Conservation (phyloP, 2,113 vertebrate species). For the Verasper variegatus region DNA sequence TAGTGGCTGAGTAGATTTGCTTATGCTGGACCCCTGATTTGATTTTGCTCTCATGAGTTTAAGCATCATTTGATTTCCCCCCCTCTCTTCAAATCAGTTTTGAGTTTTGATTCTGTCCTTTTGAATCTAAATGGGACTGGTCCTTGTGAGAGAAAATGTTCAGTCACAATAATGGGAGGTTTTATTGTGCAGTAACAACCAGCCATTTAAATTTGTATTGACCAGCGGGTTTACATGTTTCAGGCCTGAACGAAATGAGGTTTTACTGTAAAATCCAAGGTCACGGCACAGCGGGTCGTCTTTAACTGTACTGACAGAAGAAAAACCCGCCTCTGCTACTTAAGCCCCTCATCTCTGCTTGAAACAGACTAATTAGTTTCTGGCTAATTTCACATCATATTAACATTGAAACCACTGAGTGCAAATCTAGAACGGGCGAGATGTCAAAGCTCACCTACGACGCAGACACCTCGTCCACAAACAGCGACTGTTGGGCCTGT, state of each 20-base stretch:
- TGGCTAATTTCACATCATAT: conserved; percentile 30
- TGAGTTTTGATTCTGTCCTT: too few relatives aligned
- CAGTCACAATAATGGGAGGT: too few relatives aligned
- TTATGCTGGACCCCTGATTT: background rate
- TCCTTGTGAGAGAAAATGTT: too few relatives aligned
- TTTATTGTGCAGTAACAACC: too few relatives aligned
- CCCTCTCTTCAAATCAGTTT: too few relatives aligned
- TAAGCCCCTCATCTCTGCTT: conserved; percentile 20
- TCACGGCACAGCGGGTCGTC: conserved; percentile 13
- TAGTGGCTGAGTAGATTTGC: background rate
- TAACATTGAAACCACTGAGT: conserved; percentile 14
- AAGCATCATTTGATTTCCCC: too few relatives aligned
- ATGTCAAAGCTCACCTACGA: conserved; percentile 12
- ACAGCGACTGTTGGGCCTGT: background rate
- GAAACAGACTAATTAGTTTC: conserved; percentile 18
- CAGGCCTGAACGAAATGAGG: background rate
- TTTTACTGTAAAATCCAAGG: conserved; percentile 24
- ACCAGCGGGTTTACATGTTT: conserved; percentile 5
- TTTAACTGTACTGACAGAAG: background rate
- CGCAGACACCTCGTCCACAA: background rate
- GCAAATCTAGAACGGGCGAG: conserved; percentile 1
- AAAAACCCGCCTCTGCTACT: background rate
- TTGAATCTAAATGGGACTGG: too few relatives aligned
- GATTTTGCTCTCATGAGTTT: background rate
- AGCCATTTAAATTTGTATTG: background rate